These are phyloP conservation scores for Xestia ashworthii DNA, from an alignment of 2,888 invertebrate genomes.

Conservation along the genomic window DNA sequence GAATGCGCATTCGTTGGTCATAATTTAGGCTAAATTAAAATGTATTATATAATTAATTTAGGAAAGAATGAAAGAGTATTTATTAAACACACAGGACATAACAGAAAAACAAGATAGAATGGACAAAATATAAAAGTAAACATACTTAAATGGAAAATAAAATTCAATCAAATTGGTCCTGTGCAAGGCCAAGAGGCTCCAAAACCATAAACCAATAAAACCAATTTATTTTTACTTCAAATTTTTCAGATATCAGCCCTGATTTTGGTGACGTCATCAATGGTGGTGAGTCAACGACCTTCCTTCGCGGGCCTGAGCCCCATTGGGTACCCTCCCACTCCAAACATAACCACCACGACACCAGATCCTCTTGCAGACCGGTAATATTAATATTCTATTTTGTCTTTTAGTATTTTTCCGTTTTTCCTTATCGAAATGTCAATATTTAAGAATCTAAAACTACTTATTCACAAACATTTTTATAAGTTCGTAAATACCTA, in stretches of 20 bases:
- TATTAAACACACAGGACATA: too few species aligned
- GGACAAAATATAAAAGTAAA: too few species aligned
- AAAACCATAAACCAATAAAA: too few species aligned
- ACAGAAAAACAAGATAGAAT: too few species aligned
- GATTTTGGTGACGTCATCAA: slow-evolving; percentile 70
- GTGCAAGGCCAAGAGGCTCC: too few species aligned
- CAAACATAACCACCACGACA: slow-evolving; percentile 78
- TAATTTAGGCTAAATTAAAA: background rate
- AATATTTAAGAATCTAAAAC: background rate
- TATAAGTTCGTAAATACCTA: too few species aligned
- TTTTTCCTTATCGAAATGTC: slow-evolving; percentile 9
- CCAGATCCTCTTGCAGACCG: slow-evolving; percentile 82
- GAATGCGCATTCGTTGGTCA: background rate
- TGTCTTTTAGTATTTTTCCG: background rate
- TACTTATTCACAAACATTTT: too few species aligned
- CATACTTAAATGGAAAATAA: too few species aligned
- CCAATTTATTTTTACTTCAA: background rate
- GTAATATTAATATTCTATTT: slow-evolving; percentile 63
- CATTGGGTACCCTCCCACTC: slow-evolving; percentile 91
- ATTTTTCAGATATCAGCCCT: slow-evolving; percentile 64
- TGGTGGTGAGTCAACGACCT: slow-evolving; percentile 90
- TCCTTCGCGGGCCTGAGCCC: slow-evolving; percentile 91
- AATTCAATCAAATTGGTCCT: too few species aligned
- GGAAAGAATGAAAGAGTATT: too few species aligned
- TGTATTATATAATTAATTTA: background rate